Conservation (phyloP, 1,140 invertebrate species). For the Zaprionus davidi region DNA sequence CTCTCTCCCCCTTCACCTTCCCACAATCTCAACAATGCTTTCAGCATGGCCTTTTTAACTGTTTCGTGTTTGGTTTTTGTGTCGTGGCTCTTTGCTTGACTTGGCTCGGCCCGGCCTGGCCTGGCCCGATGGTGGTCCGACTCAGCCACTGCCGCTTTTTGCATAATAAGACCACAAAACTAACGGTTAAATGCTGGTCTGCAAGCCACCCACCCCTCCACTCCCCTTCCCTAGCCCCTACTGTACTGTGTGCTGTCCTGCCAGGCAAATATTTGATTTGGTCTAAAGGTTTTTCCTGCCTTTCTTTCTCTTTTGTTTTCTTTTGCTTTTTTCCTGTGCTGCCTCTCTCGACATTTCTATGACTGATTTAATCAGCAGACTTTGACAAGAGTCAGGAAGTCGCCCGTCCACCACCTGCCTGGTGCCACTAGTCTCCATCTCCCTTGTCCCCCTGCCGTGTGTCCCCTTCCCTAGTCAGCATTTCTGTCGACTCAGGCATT, state of each 20-base stretch:
- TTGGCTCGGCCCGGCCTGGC: slow-evolving; percentile 37
- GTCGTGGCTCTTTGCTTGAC: slow-evolving; percentile 53
- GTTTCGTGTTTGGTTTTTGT: slow-evolving; percentile 79
- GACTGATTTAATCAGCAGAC: slow-evolving; percentile 83
- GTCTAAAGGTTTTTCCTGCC: slow-evolving; percentile 69
- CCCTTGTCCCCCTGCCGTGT: background rate
- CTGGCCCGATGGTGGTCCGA: slow-evolving; percentile 68
- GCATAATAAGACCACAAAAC: slow-evolving; percentile 81
- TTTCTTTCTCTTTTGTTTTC: slow-evolving; percentile 27
- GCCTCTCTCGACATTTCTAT: slow-evolving; percentile 72
- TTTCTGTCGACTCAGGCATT: slow-evolving; percentile 71
- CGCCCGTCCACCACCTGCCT: slow-evolving; percentile 56
- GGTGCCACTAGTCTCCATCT: slow-evolving; percentile 1
- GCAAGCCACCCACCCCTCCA: background rate
- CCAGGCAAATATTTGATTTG: slow-evolving; percentile 81
- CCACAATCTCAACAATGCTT: background rate
- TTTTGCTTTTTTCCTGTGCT: slow-evolving; percentile 17
- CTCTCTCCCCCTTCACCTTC: background rate
- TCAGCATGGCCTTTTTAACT: slow-evolving; percentile 66
- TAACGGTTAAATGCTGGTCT: slow-evolving; percentile 79
- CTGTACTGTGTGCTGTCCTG: slow-evolving; percentile 38
- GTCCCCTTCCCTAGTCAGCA: slow-evolving; percentile 12
- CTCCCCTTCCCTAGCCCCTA: background rate
- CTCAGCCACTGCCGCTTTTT: slow-evolving; percentile 50
- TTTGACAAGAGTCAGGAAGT: slow-evolving; percentile 82